Conservation (phyloP, 2,113 vertebrate species). For the Todiramphus chloris region DNA sequence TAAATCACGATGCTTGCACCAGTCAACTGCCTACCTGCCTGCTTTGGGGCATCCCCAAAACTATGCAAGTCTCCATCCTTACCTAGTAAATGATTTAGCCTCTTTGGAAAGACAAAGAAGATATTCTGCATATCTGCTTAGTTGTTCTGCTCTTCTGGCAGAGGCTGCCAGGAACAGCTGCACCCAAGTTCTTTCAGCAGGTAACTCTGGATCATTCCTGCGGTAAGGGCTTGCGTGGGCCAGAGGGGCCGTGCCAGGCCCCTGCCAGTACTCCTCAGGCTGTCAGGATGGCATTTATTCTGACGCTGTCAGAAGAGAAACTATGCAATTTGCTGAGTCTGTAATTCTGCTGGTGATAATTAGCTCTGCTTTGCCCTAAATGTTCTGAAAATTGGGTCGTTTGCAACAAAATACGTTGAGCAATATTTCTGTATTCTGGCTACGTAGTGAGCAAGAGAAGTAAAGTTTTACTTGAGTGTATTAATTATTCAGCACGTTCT, state of each 20-base stretch:
- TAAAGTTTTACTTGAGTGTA: not conserved
- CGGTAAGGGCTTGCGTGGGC: not conserved
- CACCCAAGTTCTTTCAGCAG: not conserved
- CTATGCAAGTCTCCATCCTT: not conserved
- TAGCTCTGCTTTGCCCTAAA: not conserved
- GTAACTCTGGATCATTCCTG: not conserved
- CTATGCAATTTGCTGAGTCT: not conserved
- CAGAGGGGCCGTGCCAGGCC: not conserved
- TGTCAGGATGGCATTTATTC: not conserved
- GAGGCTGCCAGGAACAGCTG: not conserved
- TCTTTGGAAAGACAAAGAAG: not conserved
- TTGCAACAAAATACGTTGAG: not conserved
- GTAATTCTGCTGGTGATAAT: conserved; percentile 5
- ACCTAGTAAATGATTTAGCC: not conserved
- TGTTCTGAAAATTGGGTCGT: not conserved
- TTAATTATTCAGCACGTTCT: not conserved
- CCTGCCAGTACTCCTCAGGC: not conserved
- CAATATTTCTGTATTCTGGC: not conserved
- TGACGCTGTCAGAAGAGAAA: not conserved
- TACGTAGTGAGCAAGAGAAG: not conserved
- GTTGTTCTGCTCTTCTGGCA: not conserved
- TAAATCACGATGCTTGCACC: not conserved
- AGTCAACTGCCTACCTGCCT: not conserved
- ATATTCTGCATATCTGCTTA: not conserved
- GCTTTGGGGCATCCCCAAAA: not conserved